phyloP scores from a whole-genome alignment of 2,113 vertebrate species.

The Galeopterus variegatus region DNA sequence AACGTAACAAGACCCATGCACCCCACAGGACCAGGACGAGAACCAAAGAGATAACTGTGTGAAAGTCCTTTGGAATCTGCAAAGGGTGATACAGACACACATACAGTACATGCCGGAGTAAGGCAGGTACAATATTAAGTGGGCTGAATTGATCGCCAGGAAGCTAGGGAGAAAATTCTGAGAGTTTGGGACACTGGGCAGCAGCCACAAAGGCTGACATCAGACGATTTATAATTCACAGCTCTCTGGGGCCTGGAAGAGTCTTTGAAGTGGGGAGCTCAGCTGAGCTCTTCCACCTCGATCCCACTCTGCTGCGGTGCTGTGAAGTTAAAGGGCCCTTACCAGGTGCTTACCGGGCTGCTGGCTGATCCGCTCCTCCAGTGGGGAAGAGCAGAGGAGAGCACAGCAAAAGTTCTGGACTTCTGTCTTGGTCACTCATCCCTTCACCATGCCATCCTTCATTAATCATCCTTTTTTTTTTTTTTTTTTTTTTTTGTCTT shows the following conservation, averaged over 20 bases:
- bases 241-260: background rate
- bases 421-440: background rate
- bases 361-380: background rate
- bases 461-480: background rate
- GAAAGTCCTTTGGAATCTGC: background rate
- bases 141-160: slow-evolving; percentile 2
- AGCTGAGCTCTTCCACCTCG: background rate
- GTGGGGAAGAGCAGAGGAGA: background rate
- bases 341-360: background rate
- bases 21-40: background rate
- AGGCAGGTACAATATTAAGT: slow-evolving; percentile 4
- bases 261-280: slow-evolving; percentile 54
- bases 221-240: background rate
- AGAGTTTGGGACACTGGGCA: background rate
- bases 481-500: too few species aligned
- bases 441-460: background rate
- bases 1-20: background rate
- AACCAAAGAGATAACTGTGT: background rate
- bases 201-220: background rate
- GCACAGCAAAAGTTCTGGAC: background rate
- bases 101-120: background rate
- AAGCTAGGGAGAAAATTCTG: slow-evolving; percentile 22
- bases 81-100: background rate
- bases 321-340: slow-evolving; percentile 23
- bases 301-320: background rate